These are phyloP conservation scores for Ispidina picta DNA, from an alignment of 2,797 vertebrate genomes.

Conservation along the genomic window DNA sequence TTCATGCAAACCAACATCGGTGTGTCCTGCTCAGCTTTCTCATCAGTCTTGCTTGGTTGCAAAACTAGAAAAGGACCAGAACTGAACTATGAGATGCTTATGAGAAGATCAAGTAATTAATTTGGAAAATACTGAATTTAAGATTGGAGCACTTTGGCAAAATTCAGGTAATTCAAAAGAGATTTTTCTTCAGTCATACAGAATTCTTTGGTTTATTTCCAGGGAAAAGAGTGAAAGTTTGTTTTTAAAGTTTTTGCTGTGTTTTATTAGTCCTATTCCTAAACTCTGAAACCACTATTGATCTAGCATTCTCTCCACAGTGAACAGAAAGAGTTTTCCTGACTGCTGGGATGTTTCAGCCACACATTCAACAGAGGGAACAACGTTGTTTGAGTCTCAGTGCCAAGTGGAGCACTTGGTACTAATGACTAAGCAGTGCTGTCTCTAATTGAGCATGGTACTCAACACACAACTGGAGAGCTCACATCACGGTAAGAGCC, in stretches of 20 bases:
- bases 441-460: neutral
- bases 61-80: neutral
- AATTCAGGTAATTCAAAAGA: neutral
- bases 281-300: neutral
- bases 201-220: neutral
- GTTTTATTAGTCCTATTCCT: neutral
- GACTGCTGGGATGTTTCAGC: neutral
- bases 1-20: neutral
- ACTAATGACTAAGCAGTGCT: neutral
- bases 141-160: neutral
- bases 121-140: neutral
- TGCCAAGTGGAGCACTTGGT: neutral
- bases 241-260: neutral
- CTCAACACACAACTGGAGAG: neutral
- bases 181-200: neutral
- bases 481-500: neutral
- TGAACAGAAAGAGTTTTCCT: neutral
- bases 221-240: neutral
- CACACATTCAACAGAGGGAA: neutral
- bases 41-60: neutral
- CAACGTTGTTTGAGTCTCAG: fast-evolving
- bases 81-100: neutral
- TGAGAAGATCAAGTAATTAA: neutral
- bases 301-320: neutral
- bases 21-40: neutral